phyloP scores from a whole-genome alignment of 2,113 vertebrate genomes.

The Gasterosteus aculeatus region DNA sequence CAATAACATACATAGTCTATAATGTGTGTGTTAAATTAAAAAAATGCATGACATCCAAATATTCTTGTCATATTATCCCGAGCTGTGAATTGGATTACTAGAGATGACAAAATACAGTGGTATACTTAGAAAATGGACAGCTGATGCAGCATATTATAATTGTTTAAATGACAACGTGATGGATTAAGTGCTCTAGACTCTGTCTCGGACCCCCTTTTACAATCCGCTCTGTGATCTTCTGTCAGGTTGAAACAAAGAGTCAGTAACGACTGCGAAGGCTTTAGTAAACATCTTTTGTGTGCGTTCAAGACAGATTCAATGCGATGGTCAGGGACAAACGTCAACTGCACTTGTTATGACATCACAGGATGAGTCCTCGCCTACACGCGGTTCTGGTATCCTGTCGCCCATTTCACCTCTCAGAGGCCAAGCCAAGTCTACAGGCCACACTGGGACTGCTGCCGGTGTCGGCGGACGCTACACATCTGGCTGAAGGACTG shows the following conservation, averaged over 20 bases:
- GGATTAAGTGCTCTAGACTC: background rate
- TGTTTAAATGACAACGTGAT: background rate
- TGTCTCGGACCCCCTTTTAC: slow-evolving; percentile 20
- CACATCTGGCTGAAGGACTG: slow-evolving; percentile 78
- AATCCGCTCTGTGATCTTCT: slow-evolving; percentile 16
- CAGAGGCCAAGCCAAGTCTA: slow-evolving; percentile 34
- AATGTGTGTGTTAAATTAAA: background rate
- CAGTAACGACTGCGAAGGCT: background rate
- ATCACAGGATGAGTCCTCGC: slow-evolving; percentile 17
- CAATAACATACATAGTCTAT: background rate
- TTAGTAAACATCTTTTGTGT: background rate
- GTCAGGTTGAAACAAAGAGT: slow-evolving; percentile 7
- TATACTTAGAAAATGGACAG: background rate
- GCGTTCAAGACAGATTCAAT: slow-evolving; percentile 15
- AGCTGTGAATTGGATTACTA: background rate
- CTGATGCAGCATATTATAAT: background rate
- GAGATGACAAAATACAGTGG: background rate
- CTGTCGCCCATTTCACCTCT: slow-evolving; percentile 7
- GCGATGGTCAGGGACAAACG: slow-evolving; percentile 34
- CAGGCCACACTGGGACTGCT: slow-evolving; percentile 77
- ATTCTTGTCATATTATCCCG: background rate
- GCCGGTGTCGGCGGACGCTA: slow-evolving; percentile 74
- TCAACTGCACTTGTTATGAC: slow-evolving; percentile 16
- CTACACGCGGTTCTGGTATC: slow-evolving; percentile 7
- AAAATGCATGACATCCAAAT: background rate